Evolutionary conservation across 2,888 invertebrate species (phyloP), one percentile per base, ranked within the genome.

Genomic region (Drosophila demipolita): DNA sequence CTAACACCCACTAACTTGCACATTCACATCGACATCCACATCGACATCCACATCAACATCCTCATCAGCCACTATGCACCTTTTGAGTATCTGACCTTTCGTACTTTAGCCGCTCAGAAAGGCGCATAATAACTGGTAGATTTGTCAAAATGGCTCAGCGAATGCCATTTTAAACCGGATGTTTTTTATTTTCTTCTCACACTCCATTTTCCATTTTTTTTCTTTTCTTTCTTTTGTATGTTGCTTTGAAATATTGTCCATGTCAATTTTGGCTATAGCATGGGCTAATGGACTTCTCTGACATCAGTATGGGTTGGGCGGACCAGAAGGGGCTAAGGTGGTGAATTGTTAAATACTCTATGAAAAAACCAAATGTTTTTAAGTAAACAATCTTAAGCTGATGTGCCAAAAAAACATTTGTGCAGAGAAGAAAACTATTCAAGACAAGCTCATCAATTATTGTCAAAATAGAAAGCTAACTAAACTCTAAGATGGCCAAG

Each of bases 121-220:
- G 68, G 79, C 81, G 83, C 83, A 83, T 79, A 82, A 84, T 82
- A 84, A 78, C 78, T 67, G 77, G 58, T 73, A 89, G 85, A 89
- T 87, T 90, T 87, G 87, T 81, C 89, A 90, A 84, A 89, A 84
- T 82, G 73, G 60, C 78, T 78, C 70, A 59, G 75, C 73, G 73
- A 61, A 72, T 73, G 89, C 85, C 87, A 90, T 87, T 87, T 90
- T 78, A 90, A 89, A 84, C 87, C 90, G 87, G 87, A 87, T 80
- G 89, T 75, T 88, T 54, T 36, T 54, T 52, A 49, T 40, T 57
- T 55, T 80, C 64, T 57, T 40, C 55, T 8, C n/a, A 17, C 17
- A 26, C n/a, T 20, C 5, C 11, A 4, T 36, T 53, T 26, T 20
- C 2, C 2, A 40, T 33, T 59, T 60, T 29, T 33, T 33, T 38